Evolutionary conservation across 1,140 invertebrate species (phyloP), one percentile per base, ranked within the genome.

Genomic region (Sitophilus oryzae): DNA sequence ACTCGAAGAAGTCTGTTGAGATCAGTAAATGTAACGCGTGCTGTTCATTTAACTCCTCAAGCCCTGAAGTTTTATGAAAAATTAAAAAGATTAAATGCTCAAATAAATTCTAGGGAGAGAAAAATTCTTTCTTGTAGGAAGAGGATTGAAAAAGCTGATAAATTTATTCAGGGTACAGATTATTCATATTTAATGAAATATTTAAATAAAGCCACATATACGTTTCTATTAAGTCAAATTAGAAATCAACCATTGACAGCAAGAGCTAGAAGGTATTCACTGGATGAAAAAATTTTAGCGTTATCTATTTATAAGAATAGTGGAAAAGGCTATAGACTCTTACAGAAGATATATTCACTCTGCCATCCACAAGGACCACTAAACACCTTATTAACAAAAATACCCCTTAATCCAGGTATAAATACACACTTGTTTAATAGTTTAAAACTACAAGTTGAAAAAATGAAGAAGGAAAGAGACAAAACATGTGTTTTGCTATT

Each of bases 381-480:
- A 38, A 43, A 18, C 16, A 60, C 50, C 40, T 22, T 70, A 11
- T 41, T 70, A 9, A 53, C 52, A 35, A 52, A 51, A 19, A 19
- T 67, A 8, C 50, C 58, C n/a, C 65, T 63, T 37, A 55, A 60
- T 23, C 49, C 60, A 43, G 64, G 54, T 36, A 65, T 65, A 43
- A 66, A 71, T 44, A 45, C 37, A 51, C 41, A 62, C 1, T 49
- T 58, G 4, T 52, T 60, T 38, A 18, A 50, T 4, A 16, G 2
- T 0, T 36, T 62, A 18, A 1, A 51, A 49, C 23, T 14, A 16
- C 21, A 23, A 10, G 25, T 44, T 8, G 14, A 20, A 23, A 59
- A 57, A 48, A 52, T 56, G 44, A 34, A 47, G 34, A 16, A 16
- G 16, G 21, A 45, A 11, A 42, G 25, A 36, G 49, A 58, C 9